Percentiles rank a stretch among this genome's conserved stretches.
These are phyloP conservation scores for Microctonus aethiopoides DNA, from an alignment of 2,888 invertebrate genomes.

Conservation along the genomic window DNA sequence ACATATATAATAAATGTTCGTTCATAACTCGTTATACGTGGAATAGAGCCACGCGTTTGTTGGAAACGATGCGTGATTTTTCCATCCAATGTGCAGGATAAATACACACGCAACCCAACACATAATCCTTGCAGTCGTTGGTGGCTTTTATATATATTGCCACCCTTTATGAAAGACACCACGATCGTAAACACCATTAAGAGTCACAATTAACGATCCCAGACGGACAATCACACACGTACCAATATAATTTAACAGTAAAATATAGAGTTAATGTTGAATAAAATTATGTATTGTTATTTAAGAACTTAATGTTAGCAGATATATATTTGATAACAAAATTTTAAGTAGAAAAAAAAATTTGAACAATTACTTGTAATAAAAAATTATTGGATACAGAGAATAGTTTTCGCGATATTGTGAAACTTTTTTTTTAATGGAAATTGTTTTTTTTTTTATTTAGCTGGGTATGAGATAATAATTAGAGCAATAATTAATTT, in stretches of 20 bases:
- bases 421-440: too few relatives aligned
- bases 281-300: conserved; percentile 5
- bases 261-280: too few relatives aligned
- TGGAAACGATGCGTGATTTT: background rate
- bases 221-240: background rate
- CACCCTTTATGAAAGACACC: background rate
- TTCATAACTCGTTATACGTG: background rate
- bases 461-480: too few relatives aligned
- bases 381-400: too few relatives aligned
- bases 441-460: too few relatives aligned
- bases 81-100: background rate
- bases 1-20: background rate
- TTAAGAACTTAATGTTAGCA: background rate
- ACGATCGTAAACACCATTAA: conserved; percentile 13
- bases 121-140: background rate
- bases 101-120: background rate
- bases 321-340: background rate
- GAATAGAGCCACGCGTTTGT: background rate
- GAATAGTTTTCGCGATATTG: too few relatives aligned
- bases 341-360: too few relatives aligned
- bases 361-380: too few relatives aligned
- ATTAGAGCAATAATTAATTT: too few relatives aligned
- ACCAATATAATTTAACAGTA: background rate
- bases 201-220: conserved; percentile 5
- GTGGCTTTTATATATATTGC: conserved; percentile 13